Percentiles rank a stretch among this genome's conserved stretches.
phyloP scores from a whole-genome alignment of 2,113 vertebrate species.

The Plotosus lineatus region DNA sequence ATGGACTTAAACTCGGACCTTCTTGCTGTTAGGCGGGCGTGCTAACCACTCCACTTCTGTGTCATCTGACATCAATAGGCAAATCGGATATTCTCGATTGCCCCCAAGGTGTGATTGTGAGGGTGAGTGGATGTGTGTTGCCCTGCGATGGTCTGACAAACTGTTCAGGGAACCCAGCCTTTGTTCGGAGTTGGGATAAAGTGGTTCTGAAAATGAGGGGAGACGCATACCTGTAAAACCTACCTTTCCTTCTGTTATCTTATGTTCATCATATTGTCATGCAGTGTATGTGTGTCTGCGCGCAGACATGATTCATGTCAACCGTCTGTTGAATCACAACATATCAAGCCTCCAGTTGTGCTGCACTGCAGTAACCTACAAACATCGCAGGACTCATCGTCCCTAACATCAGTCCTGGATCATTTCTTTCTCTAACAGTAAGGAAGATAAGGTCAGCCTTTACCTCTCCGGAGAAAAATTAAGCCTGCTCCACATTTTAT shows the following conservation, averaged over 20 bases:
- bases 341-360: not conserved
- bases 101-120: too few relatives aligned
- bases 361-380: not conserved
- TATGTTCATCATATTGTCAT: not conserved
- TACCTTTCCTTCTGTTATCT: slow-evolving; percentile 11
- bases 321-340: not conserved
- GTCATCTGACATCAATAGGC: too few relatives aligned
- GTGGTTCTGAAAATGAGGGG: too few relatives aligned
- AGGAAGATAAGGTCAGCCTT: slow-evolving; percentile 37
- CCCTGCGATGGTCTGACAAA: too few relatives aligned
- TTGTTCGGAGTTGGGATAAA: too few relatives aligned
- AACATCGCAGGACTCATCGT: not conserved
- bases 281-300: slow-evolving; percentile 12
- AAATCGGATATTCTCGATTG: too few relatives aligned
- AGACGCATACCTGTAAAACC: too few relatives aligned
- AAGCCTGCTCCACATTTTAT: slow-evolving; percentile 33
- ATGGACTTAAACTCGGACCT: too few relatives aligned
- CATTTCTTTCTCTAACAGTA: not conserved
- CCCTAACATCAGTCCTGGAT: not conserved
- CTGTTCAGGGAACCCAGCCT: too few relatives aligned
- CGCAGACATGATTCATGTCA: not conserved
- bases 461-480: slow-evolving; percentile 37
- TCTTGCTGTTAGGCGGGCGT: too few relatives aligned
- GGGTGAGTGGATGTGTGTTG: too few relatives aligned
- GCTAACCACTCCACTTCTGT: too few relatives aligned